phyloP scores from a whole-genome alignment of 2,888 invertebrate genomes.

The Amphiduros pacificus region DNA sequence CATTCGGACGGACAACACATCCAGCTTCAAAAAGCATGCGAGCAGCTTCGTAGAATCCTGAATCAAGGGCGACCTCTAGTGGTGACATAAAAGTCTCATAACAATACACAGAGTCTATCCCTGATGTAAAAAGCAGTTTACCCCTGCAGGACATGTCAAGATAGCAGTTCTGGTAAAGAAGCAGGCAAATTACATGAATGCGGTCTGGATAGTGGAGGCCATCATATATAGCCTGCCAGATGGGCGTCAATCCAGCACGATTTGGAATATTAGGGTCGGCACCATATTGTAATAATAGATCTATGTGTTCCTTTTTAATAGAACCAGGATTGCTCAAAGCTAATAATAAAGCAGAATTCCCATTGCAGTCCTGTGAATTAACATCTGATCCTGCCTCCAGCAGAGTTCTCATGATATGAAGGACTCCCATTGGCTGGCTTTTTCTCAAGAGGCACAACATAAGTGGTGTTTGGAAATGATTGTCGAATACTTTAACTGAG shows the following conservation, averaged over 20 bases:
- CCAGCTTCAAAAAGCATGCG: slow-evolving; percentile 22
- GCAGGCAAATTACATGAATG: slow-evolving; percentile 21
- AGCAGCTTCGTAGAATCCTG: slow-evolving; percentile 22
- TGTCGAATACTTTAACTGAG: slow-evolving; percentile 8
- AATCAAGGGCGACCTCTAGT: slow-evolving; percentile 27
- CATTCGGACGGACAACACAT: slow-evolving; percentile 21
- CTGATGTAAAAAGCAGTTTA: slow-evolving; percentile 23
- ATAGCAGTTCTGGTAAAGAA: slow-evolving; percentile 22
- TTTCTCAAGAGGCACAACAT: slow-evolving; percentile 22
- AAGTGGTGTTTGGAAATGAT: slow-evolving; percentile 20
- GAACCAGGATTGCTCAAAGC: slow-evolving; percentile 20
- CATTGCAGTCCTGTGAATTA: slow-evolving; percentile 21
- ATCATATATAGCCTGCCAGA: slow-evolving; percentile 28
- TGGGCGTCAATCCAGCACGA: slow-evolving; percentile 24
- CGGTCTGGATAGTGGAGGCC: slow-evolving; percentile 24
- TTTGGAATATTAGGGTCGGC: slow-evolving; percentile 23
- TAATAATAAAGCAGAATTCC: slow-evolving; percentile 21
- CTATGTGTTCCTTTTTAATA: slow-evolving; percentile 24
- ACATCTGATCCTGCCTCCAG: slow-evolving; percentile 11
- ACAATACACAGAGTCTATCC: slow-evolving; percentile 23
- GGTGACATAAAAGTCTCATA: slow-evolving; percentile 28
- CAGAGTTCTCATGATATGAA: slow-evolving; percentile 20
- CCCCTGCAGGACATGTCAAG: slow-evolving; percentile 26
- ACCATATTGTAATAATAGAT: slow-evolving; percentile 18
- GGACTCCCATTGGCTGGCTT: slow-evolving; percentile 10